Conservation (phyloP, 2,888 invertebrate species). For the Ischnura elegans region DNA sequence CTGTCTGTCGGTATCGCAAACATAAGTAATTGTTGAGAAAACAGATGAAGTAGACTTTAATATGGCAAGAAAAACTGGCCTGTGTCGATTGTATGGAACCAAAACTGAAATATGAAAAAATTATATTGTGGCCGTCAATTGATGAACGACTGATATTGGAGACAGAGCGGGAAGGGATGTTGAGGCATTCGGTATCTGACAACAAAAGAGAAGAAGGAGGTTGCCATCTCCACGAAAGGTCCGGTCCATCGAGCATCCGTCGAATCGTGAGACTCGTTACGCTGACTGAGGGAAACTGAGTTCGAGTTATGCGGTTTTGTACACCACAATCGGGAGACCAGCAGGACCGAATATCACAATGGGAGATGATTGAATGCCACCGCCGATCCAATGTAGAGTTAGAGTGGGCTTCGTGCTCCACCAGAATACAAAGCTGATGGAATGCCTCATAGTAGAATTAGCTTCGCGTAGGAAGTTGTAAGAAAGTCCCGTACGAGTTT, state of each 20-base stretch:
- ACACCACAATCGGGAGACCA: background rate
- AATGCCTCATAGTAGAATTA: too few species aligned
- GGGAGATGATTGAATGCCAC: background rate
- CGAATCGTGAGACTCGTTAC: background rate
- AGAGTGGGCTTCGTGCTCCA: background rate
- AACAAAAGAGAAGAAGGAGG: background rate
- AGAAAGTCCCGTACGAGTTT: too few species aligned
- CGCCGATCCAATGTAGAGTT: background rate
- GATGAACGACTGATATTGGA: background rate
- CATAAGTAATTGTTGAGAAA: too few species aligned
- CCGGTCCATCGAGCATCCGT: background rate
- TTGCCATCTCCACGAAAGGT: background rate
- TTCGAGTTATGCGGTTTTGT: background rate
- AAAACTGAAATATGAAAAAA: too few species aligned
- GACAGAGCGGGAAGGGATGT: background rate
- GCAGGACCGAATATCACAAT: background rate
- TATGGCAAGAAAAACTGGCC: too few species aligned
- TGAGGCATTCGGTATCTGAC: background rate
- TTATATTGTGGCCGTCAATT: too few species aligned
- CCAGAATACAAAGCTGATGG: too few species aligned
- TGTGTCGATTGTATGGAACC: too few species aligned
- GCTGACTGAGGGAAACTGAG: background rate
- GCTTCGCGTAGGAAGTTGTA: too few species aligned
- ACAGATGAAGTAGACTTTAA: too few species aligned
- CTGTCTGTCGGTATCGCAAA: too few species aligned